phyloP scores from a whole-genome alignment of 2,797 vertebrate genomes.

The Melopsittacus undulatus region DNA sequence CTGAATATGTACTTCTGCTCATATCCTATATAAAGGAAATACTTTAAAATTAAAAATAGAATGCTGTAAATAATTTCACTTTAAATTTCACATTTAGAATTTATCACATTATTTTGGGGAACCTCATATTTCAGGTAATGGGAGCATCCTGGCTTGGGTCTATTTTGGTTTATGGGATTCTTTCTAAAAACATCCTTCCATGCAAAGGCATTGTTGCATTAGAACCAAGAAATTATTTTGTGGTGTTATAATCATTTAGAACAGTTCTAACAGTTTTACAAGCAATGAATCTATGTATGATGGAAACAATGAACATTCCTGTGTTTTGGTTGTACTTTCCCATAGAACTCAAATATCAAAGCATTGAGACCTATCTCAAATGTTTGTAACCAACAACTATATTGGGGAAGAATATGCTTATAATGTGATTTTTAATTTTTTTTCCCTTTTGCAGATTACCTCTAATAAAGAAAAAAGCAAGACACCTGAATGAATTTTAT shows the following conservation, averaged over 20 bases:
- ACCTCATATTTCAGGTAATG: not conserved
- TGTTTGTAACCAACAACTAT: not conserved
- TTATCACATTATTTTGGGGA: not conserved
- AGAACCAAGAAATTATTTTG: not conserved
- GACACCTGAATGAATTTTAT: slow-evolving; percentile 24
- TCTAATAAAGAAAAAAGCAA: not conserved
- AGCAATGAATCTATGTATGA: not conserved
- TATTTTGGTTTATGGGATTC: not conserved
- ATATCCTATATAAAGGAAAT: accelerated
- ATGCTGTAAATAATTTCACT: too few relatives aligned
- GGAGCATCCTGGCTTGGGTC: not conserved
- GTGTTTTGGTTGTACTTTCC: not conserved
- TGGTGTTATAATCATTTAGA: not conserved
- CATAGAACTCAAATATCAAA: not conserved
- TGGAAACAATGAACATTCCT: not conserved
- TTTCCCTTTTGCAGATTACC: not conserved
- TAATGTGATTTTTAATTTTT: not conserved
- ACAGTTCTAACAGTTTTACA: not conserved
- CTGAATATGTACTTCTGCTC: not conserved
- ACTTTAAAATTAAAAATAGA: not conserved
- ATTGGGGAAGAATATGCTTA: not conserved
- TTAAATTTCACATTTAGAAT: not conserved
- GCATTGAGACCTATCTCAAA: not conserved
- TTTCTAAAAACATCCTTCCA: not conserved
- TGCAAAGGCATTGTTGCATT: not conserved